Evolutionary conservation across 2,113 vertebrate species (phyloP).

Genomic region (Leptodactylus fuscus): DNA sequence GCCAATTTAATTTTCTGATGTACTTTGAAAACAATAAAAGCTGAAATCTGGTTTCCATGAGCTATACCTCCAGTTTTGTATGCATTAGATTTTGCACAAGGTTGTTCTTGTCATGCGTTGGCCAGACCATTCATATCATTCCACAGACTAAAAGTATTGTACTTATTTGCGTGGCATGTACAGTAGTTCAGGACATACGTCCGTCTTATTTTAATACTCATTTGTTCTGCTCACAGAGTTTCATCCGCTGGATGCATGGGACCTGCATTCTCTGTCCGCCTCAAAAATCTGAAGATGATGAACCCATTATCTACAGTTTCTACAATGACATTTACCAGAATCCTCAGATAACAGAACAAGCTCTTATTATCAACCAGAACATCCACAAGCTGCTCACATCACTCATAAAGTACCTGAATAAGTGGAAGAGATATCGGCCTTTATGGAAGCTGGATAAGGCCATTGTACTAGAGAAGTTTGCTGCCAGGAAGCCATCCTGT

Average conservation of each 20-base stretch:
- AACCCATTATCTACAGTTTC: conserved; percentile 80
- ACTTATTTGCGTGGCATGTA: too few species aligned
- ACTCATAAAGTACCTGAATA: conserved; percentile 75
- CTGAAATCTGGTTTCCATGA: too few species aligned
- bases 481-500: conserved; percentile 79
- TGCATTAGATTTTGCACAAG: too few species aligned
- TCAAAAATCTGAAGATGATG: conserved; percentile 75
- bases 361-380: conserved; percentile 78
- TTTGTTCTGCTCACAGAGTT: conserved; percentile 72
- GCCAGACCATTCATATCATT: too few species aligned
- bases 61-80: too few species aligned
- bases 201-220: too few species aligned
- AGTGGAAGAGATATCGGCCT: conserved; percentile 83
- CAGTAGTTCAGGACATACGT: too few species aligned
- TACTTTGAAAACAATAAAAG: too few species aligned
- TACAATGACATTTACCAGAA: conserved; percentile 81
- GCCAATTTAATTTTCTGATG: too few species aligned
- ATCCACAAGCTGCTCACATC: conserved; percentile 77
- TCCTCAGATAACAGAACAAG: conserved; percentile 78
- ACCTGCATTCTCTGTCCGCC: conserved; percentile 89
- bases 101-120: too few species aligned
- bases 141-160: too few species aligned
- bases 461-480: conserved; percentile 82
- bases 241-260: conserved; percentile 91
- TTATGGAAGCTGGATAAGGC: conserved; percentile 88